These are phyloP conservation scores for Athripsodes cinereus DNA, from an alignment of 2,888 invertebrate genomes.

Conservation along the genomic window DNA sequence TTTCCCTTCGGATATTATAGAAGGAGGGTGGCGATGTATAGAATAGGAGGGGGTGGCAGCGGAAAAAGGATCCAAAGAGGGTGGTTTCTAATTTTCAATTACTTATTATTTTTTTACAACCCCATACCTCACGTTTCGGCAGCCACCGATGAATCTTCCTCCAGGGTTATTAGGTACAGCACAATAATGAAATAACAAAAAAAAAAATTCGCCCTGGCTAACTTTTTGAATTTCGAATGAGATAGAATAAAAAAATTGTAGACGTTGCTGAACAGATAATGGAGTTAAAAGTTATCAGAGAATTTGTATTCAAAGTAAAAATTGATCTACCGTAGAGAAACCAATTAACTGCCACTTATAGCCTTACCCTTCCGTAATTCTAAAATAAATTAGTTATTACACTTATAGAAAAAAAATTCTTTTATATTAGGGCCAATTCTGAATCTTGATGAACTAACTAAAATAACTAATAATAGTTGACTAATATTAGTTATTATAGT, in stretches of 20 bases:
- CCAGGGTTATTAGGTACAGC: background rate
- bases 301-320: too few relatives aligned
- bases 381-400: too few relatives aligned
- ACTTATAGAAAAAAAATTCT: too few relatives aligned
- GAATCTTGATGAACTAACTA: too few relatives aligned
- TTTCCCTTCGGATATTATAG: conserved; percentile 18
- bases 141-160: conserved; percentile 15
- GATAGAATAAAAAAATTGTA: background rate
- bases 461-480: too few relatives aligned
- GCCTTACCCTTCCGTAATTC: too few relatives aligned
- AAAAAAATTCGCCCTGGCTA: background rate
- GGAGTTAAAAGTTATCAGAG: too few relatives aligned
- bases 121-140: conserved; percentile 18
- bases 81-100: conserved; percentile 26
- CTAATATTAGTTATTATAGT: too few relatives aligned
- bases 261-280: too few relatives aligned
- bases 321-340: too few relatives aligned
- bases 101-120: conserved; percentile 20
- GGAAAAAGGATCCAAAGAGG: background rate
- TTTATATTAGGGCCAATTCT: too few relatives aligned
- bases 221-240: background rate
- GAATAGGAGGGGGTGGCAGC: background rate
- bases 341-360: too few relatives aligned
- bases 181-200: background rate
- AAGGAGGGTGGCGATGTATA: conserved; percentile 1